Evolutionary conservation across 2,113 vertebrate genomes (phyloP).

Genomic region (Bubo bubo): DNA sequence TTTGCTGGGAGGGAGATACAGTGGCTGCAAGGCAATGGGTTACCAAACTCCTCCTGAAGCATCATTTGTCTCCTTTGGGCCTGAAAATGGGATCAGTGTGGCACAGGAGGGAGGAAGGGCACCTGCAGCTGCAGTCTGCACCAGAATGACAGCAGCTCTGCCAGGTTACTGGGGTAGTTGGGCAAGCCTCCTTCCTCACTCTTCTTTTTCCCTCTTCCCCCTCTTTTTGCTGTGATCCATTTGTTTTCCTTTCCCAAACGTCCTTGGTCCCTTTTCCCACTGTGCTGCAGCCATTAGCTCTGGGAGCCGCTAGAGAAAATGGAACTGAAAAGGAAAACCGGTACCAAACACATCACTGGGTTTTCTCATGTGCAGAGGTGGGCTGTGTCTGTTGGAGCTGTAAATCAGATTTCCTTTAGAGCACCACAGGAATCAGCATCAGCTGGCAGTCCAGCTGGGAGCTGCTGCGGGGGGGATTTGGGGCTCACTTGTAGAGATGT

Average conservation of each 20-base stretch:
- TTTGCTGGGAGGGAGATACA: background rate
- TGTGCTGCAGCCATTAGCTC: no score
- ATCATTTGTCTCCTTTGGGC: background rate
- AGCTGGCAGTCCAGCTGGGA: fast-evolving
- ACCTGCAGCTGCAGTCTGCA: background rate
- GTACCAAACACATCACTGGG: fast-evolving
- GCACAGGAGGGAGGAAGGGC: background rate
- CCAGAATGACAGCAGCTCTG: background rate
- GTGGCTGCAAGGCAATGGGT: background rate
- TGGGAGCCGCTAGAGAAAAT: background rate
- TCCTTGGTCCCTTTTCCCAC: background rate
- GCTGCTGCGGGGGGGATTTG: no score
- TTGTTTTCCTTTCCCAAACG: background rate
- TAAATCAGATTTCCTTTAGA: background rate
- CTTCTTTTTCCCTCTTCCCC: background rate
- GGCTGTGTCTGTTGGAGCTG: background rate
- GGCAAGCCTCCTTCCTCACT: background rate
- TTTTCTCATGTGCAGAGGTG: background rate
- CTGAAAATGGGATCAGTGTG: fast-evolving
- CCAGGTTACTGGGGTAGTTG: no score
- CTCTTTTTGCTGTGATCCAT: background rate
- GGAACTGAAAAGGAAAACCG: background rate
- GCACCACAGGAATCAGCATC: fast-evolving
- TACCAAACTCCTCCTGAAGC: background rate
- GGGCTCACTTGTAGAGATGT: background rate